These are phyloP conservation scores for Lacanobia wlatinum DNA, from an alignment of 2,888 invertebrate genomes.

Conservation along the genomic window DNA sequence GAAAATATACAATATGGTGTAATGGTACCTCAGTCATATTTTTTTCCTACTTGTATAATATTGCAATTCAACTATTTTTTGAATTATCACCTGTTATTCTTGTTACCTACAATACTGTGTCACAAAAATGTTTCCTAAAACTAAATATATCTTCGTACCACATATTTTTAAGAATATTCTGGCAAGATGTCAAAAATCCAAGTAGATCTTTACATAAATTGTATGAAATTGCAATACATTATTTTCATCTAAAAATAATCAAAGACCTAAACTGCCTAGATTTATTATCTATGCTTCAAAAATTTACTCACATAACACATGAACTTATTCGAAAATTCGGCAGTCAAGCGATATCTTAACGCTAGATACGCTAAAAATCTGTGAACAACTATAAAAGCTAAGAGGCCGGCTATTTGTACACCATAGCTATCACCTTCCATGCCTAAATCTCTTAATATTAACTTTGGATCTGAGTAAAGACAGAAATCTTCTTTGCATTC, in stretches of 20 bases:
- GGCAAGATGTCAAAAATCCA: constrained; percentile 40
- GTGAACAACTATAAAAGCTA: constrained; percentile 90
- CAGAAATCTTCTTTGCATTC: constrained; percentile 91
- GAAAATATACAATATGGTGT: neutral
- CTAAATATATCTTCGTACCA: neutral
- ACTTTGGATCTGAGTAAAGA: constrained; percentile 90
- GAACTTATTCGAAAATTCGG: constrained; percentile 90
- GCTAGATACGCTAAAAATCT: constrained; percentile 90
- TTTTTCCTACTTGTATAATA: neutral
- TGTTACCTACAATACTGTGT: constrained; percentile 21
- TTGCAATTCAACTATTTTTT: neutral
- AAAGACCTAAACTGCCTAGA: neutral
- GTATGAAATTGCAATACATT: neutral
- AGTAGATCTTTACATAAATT: constrained; percentile 10
- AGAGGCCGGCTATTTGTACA: constrained; percentile 90
- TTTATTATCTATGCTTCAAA: constrained; percentile 85
- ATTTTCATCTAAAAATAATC: neutral
- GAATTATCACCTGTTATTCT: neutral
- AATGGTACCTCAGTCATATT: constrained; percentile 16
- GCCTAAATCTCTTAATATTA: constrained; percentile 93
- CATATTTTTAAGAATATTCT: constrained; percentile 10
- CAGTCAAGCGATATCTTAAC: constrained; percentile 90
- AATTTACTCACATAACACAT: constrained; percentile 90
- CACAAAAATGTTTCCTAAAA: neutral
- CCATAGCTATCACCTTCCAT: constrained; percentile 88